Evolutionary conservation across 2,113 vertebrate genomes (phyloP).

Genomic region (Tapirus terrestris): DNA sequence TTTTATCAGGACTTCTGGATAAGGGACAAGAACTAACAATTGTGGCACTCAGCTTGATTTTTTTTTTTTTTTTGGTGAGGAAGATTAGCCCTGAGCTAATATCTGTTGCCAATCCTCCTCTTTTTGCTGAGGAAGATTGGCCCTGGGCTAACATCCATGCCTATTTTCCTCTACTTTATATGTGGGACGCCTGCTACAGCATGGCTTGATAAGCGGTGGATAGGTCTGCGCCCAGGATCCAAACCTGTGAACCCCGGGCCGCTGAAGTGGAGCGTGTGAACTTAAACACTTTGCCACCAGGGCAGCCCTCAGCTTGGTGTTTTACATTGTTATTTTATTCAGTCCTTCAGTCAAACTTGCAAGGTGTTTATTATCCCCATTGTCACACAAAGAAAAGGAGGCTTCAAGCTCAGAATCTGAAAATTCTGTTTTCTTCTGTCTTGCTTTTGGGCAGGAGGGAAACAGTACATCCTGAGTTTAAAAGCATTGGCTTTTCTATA

Average conservation of each 20-base stretch:
- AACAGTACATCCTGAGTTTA: not conserved
- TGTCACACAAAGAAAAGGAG: not conserved
- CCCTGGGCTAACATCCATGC: too few relatives aligned
- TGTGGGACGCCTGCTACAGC: too few relatives aligned
- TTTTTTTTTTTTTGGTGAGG: too few relatives aligned
- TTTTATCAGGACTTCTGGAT: conserved; percentile 10
- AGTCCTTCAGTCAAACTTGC: not conserved
- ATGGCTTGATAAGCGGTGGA: too few relatives aligned
- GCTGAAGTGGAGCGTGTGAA: too few relatives aligned
- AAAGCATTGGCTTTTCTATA: conserved; percentile 7
- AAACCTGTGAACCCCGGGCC: too few relatives aligned
- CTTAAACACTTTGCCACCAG: too few relatives aligned
- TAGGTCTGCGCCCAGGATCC: too few relatives aligned
- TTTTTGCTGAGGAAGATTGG: too few relatives aligned
- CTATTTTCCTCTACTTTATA: too few relatives aligned
- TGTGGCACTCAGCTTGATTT: not conserved
- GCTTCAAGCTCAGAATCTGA: not conserved
- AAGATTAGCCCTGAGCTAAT: too few relatives aligned
- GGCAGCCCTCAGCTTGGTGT: not conserved
- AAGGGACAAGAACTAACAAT: not conserved
- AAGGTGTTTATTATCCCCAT: not conserved
- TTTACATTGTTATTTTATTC: conserved; percentile 51
- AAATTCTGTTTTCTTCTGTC: not conserved
- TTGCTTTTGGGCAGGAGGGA: conserved; percentile 4
- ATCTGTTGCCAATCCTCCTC: too few relatives aligned